A percentile compares a stretch with the other conserved stretches of the same genome.
Conservation (phyloP, 2,113 vertebrate species). For the Sapajus apella region DNA sequence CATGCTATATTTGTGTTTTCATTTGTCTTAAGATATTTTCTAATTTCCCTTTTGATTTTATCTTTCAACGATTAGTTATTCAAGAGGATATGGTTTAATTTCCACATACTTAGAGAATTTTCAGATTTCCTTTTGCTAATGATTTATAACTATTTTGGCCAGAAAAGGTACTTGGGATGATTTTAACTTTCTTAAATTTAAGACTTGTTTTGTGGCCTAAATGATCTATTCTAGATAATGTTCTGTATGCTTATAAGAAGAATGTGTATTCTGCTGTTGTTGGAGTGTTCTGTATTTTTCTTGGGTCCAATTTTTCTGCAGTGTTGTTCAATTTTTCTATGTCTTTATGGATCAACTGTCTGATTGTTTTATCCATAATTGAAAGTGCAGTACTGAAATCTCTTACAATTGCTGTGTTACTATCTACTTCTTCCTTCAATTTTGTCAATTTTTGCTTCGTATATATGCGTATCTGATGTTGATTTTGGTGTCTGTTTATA, state of each 20-base stretch:
- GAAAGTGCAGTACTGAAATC: background rate
- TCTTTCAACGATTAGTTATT: background rate
- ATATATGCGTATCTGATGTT: background rate
- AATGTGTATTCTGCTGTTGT: background rate
- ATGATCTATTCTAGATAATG: background rate
- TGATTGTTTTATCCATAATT: background rate
- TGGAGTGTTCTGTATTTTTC: background rate
- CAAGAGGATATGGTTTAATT: background rate
- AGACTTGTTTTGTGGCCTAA: background rate
- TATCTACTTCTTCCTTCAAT: background rate
- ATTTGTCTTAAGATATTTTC: background rate
- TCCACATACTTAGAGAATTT: background rate
- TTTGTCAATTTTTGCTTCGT: background rate
- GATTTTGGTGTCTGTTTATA: too few species aligned
- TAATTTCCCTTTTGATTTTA: background rate
- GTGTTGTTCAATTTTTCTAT: background rate
- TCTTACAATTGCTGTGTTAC: background rate
- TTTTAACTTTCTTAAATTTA: background rate
- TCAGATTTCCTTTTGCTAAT: background rate
- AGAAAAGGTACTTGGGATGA: background rate
- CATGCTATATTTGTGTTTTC: background rate
- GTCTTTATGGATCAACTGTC: background rate
- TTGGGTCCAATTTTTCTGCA: background rate
- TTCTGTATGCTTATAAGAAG: background rate
- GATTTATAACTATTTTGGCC: background rate